phyloP scores from a whole-genome alignment of 2,797 vertebrate species.

The Melanotaenia pygmaea region DNA sequence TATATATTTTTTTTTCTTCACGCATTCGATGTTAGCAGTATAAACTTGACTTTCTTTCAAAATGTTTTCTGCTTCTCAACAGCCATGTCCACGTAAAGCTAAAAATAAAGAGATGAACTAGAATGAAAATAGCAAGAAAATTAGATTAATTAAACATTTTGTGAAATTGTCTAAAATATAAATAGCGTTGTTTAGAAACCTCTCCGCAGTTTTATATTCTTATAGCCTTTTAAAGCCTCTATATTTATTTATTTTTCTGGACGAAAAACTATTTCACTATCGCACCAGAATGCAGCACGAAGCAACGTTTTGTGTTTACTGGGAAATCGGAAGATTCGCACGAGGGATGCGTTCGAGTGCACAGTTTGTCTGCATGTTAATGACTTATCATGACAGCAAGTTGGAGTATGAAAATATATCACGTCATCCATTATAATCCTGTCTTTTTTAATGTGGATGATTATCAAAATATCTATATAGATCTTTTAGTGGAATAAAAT shows the following conservation, averaged over 20 bases:
- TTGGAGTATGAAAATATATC: too few species aligned
- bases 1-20: not conserved
- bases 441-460: too few species aligned
- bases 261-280: not conserved
- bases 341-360: too few species aligned
- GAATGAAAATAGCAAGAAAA: not conserved
- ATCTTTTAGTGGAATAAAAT: too few species aligned
- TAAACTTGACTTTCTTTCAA: not conserved
- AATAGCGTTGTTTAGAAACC: not conserved
- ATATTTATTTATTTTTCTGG: not conserved
- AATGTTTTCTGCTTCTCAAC: not conserved
- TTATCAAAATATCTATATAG: too few species aligned
- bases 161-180: not conserved
- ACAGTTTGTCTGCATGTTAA: too few species aligned
- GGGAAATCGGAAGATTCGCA: not conserved
- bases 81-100: too few species aligned
- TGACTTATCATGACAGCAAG: too few species aligned
- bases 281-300: not conserved
- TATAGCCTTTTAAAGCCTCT: not conserved
- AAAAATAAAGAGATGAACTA: too few species aligned
- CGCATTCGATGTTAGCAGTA: not conserved
- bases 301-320: not conserved
- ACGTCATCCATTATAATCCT: too few species aligned
- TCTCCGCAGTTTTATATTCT: not conserved
- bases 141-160: not conserved